Evolutionary conservation across 2,888 invertebrate genomes (phyloP).

Genomic region (Cynaeus angustus): DNA sequence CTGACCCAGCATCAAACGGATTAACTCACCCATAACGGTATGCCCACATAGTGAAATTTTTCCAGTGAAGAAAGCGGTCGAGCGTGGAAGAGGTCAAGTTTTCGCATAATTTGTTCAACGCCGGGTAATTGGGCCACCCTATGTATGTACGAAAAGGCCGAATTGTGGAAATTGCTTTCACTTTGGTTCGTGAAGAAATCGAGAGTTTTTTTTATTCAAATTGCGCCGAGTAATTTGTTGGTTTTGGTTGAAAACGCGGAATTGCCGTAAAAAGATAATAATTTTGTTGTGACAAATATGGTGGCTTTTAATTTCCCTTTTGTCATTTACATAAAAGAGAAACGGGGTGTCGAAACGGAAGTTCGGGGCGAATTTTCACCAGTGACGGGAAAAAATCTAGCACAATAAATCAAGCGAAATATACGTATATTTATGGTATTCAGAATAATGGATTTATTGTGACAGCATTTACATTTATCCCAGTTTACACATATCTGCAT

Average conservation of each 20-base stretch:
- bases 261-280: constrained; percentile 4
- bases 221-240: constrained; percentile 21
- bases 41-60: too few species aligned
- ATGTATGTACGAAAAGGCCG: constrained; percentile 5
- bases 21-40: too few species aligned
- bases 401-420: not conserved
- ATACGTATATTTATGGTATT: too few species aligned
- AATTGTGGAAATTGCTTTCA: constrained; percentile 38
- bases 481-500: not conserved
- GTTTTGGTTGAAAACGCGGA: constrained; percentile 19
- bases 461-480: not conserved
- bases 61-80: too few species aligned
- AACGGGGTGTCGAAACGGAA: not conserved
- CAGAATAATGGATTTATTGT: not conserved
- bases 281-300: not conserved
- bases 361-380: not conserved
- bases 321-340: not conserved
- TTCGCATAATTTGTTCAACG: constrained; percentile 31
- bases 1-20: too few species aligned
- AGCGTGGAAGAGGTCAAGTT: constrained; percentile 26
- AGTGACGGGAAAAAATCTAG: not conserved
- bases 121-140: constrained; percentile 13
- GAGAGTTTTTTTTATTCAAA: constrained; percentile 15
- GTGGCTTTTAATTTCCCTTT: not conserved
- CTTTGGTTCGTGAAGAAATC: constrained; percentile 24